Conservation (phyloP, 2,113 vertebrate species). For the Hoplias malabaricus region DNA sequence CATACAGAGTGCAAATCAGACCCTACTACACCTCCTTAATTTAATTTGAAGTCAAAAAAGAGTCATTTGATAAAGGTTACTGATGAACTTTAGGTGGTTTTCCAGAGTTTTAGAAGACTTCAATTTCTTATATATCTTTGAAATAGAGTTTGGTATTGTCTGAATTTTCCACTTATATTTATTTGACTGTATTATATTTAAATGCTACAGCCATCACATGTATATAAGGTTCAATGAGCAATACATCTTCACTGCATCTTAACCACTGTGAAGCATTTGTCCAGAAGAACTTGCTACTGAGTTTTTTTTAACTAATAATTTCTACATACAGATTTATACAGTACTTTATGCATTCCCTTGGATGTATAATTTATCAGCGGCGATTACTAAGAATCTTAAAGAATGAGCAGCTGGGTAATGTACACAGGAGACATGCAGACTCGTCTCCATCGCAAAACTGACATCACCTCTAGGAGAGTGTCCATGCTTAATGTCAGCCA, state of each 20-base stretch:
- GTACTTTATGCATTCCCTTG: constrained; percentile 69
- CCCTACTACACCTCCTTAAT: too few species aligned
- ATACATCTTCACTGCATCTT: neutral
- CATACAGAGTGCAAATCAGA: too few species aligned
- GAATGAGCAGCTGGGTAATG: constrained; percentile 52
- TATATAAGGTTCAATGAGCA: neutral
- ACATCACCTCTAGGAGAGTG: constrained; percentile 57
- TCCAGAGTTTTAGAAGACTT: too few species aligned
- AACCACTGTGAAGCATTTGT: neutral
- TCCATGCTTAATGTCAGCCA: constrained; percentile 70
- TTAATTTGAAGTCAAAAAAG: too few species aligned
- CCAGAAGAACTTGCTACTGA: neutral
- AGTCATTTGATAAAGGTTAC: too few species aligned
- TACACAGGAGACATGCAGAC: constrained; percentile 34
- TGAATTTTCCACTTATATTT: too few species aligned
- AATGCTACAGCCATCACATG: neutral
- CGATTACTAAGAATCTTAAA: constrained; percentile 74
- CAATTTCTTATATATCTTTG: too few species aligned
- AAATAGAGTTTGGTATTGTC: too few species aligned
- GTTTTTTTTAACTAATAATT: constrained; percentile 30
- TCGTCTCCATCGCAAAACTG: constrained; percentile 34
- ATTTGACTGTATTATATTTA: too few species aligned
- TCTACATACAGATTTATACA: constrained; percentile 32
- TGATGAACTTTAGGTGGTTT: too few species aligned
- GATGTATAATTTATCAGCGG: constrained; percentile 80